Evolutionary conservation across 2,888 invertebrate genomes (phyloP), one percentile per base, ranked within the genome.

Genomic region (Phalera bucephala): DNA sequence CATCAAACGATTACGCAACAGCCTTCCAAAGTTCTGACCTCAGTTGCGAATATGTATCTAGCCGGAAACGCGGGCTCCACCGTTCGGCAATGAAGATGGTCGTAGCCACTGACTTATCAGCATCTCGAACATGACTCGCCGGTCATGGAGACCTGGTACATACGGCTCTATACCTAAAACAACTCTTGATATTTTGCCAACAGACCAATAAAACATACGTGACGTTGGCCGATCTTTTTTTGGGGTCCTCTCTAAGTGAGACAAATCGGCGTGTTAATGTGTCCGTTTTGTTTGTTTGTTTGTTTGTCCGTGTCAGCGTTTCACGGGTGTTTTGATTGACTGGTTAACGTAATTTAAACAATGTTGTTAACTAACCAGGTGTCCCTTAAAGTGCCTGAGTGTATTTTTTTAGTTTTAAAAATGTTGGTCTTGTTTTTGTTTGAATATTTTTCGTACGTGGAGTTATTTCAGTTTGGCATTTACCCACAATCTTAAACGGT

Each of bases 81-180:
- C 68, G 64, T 74, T 77, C 77, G 81, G 81, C 81, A 79, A 80
- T 80, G 79, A 76, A 73, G 58, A 65, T 66, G 80, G 77, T 80
- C 75, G 64, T 72, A 80, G 72, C 65, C 72, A 70, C 70, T 57
- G 48, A 65, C 63, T 75, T 81, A 82, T 82, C 80, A 75, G 64
- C 74, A 80, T 80, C 80, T 77, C 14, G 58, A 70, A 68, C 70
- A 72, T 66, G 67, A 61, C 68, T 65, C 61, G 67, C 58, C 65
- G 63, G 70, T 77, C 72, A 76, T 78, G 77, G 68, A 73, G 73
- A 70, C 75, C 74, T 78, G 73, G 73, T 77, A 72, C 59, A 59
- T 57, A 50, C 62, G 47, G 38, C 48, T 36, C 49, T 42, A 57
- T 78, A 71, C 69, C 72, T 76, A 70, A 68, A 72, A 67, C 65